Conservation (phyloP, 2,888 invertebrate species). For the Pyrgus malvae region DNA sequence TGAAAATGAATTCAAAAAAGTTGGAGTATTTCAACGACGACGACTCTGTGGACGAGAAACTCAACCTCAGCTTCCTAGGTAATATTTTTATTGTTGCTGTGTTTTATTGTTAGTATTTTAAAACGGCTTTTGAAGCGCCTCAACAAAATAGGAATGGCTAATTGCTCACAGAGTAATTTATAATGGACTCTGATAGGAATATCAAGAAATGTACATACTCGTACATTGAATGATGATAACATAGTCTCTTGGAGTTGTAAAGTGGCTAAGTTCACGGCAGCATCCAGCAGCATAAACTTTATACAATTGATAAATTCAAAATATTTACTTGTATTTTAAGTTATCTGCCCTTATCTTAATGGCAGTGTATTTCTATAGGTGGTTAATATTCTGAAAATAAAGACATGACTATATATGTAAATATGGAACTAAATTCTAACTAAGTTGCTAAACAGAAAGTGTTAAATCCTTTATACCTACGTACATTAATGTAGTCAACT, state of each 20-base stretch:
- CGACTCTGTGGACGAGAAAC: slow-evolving; percentile 72
- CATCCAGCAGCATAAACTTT: slow-evolving; percentile 11
- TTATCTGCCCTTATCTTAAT: not conserved
- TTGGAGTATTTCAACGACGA: slow-evolving; percentile 73
- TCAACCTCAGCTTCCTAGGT: slow-evolving; percentile 79
- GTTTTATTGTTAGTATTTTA: slow-evolving; percentile 22
- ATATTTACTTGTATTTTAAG: slow-evolving; percentile 5
- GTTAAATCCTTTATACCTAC: too few species aligned
- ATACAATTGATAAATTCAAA: slow-evolving; percentile 1
- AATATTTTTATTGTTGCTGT: slow-evolving; percentile 33
- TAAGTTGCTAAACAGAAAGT: too few species aligned
- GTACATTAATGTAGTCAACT: too few species aligned
- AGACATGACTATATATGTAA: too few species aligned
- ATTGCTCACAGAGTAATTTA: slow-evolving; percentile 15
- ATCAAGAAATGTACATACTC: slow-evolving; percentile 34
- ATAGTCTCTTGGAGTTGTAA: slow-evolving; percentile 25
- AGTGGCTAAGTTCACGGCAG: slow-evolving; percentile 29
- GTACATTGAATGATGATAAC: slow-evolving; percentile 34
- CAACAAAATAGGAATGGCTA: slow-evolving; percentile 16
- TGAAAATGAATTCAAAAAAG: slow-evolving; percentile 75
- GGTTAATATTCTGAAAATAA: too few species aligned
- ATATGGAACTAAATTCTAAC: too few species aligned
- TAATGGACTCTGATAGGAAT: slow-evolving; percentile 33
- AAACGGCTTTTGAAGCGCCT: slow-evolving; percentile 11
- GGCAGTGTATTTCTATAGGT: not conserved